phyloP scores from a whole-genome alignment of 2,888 invertebrate genomes.

The Pediacus dermestoides region DNA sequence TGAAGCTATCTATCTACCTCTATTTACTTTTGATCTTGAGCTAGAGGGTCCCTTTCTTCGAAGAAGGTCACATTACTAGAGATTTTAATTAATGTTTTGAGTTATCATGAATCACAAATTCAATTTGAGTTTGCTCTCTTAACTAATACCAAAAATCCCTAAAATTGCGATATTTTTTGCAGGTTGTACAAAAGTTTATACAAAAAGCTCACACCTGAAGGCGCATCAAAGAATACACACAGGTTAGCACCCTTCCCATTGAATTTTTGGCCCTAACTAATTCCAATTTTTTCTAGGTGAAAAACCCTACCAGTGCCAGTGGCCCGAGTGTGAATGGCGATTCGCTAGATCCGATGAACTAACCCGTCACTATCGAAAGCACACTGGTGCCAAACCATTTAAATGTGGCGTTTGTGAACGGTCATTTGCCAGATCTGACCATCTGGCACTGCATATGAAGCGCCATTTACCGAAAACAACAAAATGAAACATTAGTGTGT shows the following conservation, averaged over 20 bases:
- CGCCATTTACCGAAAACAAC: slow-evolving; percentile 87
- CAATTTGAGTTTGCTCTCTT: background rate
- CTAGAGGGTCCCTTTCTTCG: too few species aligned
- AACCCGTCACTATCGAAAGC: slow-evolving; percentile 94
- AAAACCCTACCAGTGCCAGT: slow-evolving; percentile 96
- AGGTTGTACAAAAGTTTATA: slow-evolving; percentile 97
- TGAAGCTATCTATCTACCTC: too few species aligned
- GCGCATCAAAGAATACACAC: slow-evolving; percentile 98
- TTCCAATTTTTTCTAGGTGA: slow-evolving; percentile 68
- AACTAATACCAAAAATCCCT: background rate
- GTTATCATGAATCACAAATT: too few species aligned
- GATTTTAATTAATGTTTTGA: too few species aligned
- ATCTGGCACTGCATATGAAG: slow-evolving; percentile 95
- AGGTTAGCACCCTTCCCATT: slow-evolving; percentile 55
- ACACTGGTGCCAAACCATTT: slow-evolving; percentile 96
- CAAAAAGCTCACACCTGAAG: slow-evolving; percentile 96
- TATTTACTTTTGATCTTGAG: too few species aligned
- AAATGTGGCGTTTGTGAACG: slow-evolving; percentile 93
- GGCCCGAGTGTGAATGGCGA: slow-evolving; percentile 98
- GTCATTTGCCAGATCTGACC: slow-evolving; percentile 92
- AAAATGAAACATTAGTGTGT: slow-evolving; percentile 51
- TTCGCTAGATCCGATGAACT: slow-evolving; percentile 95
- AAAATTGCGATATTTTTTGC: slow-evolving; percentile 46
- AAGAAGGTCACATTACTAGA: too few species aligned
- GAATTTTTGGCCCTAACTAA: background rate